Conservation (phyloP, 2,797 vertebrate genomes). For the Gymnocypris eckloni region DNA sequence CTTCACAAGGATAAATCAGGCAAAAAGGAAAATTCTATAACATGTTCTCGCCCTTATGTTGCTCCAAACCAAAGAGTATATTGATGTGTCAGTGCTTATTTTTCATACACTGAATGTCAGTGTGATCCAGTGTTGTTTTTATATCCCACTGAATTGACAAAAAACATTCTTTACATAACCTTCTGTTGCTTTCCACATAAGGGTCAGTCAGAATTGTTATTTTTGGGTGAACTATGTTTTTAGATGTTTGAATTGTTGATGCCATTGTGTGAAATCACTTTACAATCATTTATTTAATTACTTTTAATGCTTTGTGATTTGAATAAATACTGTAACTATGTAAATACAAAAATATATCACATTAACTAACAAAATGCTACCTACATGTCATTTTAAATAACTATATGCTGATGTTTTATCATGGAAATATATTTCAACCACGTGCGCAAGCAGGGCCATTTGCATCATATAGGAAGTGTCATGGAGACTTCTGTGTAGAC, state of each 20-base stretch:
- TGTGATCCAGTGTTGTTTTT: neutral
- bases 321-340: neutral
- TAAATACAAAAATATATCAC: neutral
- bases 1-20: neutral
- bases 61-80: neutral
- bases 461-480: conserved; percentile 29
- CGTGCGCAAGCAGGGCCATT: neutral
- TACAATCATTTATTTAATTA: neutral
- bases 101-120: neutral
- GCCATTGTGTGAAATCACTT: neutral
- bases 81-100: neutral
- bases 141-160: neutral
- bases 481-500: conserved; percentile 12
- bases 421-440: conserved; percentile 14
- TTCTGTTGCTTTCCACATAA: neutral
- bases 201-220: neutral
- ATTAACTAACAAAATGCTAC: neutral
- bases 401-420: neutral
- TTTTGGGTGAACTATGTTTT: neutral
- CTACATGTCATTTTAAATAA: neutral
- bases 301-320: neutral
- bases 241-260: neutral
- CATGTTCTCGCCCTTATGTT: neutral
- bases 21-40: neutral
- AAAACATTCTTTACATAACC: neutral